phyloP scores from a whole-genome alignment of 2,113 vertebrate genomes.

The Leucoraja erinaceus region DNA sequence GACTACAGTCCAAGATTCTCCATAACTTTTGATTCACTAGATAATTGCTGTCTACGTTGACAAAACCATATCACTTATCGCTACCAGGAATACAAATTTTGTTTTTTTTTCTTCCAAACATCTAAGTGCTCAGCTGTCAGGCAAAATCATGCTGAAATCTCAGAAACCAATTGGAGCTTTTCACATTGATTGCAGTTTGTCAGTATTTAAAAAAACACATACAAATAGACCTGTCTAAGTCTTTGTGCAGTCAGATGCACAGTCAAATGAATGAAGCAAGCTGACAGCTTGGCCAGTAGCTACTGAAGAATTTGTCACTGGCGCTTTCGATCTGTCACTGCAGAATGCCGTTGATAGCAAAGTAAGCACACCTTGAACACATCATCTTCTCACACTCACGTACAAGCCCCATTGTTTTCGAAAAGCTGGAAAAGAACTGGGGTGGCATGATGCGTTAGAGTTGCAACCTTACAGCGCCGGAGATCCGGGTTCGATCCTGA shows the following conservation, averaged over 20 bases:
- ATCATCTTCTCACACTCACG: neutral
- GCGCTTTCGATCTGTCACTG: neutral
- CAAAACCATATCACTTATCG: neutral
- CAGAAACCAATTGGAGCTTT: conserved; percentile 20
- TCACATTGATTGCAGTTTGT: neutral
- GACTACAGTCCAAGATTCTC: neutral
- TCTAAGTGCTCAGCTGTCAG: neutral
- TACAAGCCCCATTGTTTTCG: neutral
- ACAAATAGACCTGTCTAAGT: neutral
- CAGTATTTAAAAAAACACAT: neutral
- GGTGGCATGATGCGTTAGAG: too few species aligned
- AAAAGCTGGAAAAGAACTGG: neutral
- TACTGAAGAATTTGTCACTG: neutral
- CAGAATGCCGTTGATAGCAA: neutral
- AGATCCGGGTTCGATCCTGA: too few species aligned
- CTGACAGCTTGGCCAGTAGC: neutral
- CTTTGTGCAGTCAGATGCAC: neutral
- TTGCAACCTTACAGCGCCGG: too few species aligned
- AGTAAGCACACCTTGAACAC: neutral
- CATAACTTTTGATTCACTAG: neutral
- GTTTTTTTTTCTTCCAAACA: neutral
- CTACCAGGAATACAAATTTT: neutral
- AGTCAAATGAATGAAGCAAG: neutral
- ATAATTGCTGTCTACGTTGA: neutral
- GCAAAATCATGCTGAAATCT: neutral